A percentile compares a stretch with the other conserved stretches of the same genome.
phyloP scores from a whole-genome alignment of 2,113 vertebrate species.

The Rhabdornis inornatus region DNA sequence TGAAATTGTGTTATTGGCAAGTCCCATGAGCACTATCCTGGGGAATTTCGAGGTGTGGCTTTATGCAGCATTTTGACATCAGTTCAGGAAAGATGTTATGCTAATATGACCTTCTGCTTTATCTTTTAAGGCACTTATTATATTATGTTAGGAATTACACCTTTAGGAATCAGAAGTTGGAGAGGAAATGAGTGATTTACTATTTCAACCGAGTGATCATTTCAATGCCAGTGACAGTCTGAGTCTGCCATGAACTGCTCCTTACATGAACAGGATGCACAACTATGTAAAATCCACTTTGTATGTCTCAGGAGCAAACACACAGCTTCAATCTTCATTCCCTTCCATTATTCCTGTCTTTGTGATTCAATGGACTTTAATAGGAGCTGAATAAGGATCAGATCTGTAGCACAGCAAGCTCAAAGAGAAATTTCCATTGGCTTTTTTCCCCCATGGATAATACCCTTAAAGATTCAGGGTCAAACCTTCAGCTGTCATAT shows the following conservation, averaged over 20 bases:
- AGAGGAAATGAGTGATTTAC: constrained; percentile 5
- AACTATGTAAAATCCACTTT: neutral
- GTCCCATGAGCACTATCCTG: neutral
- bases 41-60: neutral
- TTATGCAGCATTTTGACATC: neutral
- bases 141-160: neutral
- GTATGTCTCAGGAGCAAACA: neutral
- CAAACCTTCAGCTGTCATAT: constrained; percentile 9
- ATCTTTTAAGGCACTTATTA: neutral
- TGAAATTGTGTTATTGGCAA: neutral
- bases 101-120: neutral
- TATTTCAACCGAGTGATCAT: neutral
- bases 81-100: neutral
- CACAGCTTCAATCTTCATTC: neutral
- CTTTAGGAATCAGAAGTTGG: neutral
- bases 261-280: neutral
- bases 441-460: neutral
- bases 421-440: constrained; percentile 4
- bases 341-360: neutral
- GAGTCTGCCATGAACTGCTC: neutral
- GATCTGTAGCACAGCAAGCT: neutral
- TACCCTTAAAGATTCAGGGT: neutral
- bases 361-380: neutral
- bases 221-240: neutral
- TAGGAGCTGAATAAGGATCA: neutral